Evolutionary conservation across 2,113 vertebrate species (phyloP).

Genomic region (Pollimyrus isidori): DNA sequence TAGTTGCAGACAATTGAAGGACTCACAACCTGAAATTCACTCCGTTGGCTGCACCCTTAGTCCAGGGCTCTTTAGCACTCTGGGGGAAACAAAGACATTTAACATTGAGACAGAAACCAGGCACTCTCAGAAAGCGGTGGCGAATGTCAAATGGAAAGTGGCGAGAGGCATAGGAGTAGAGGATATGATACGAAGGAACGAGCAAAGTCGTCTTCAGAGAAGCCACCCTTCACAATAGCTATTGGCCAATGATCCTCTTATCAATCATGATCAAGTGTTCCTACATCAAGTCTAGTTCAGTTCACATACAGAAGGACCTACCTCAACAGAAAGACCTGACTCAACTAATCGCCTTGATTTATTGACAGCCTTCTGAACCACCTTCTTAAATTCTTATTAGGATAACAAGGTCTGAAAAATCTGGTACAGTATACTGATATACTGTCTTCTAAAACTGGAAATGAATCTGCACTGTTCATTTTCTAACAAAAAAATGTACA

Average conservation of each 20-base stretch:
- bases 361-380: neutral
- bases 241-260: slow-evolving; percentile 25
- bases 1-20: slow-evolving; percentile 79
- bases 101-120: slow-evolving; percentile 82
- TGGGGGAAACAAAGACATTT: slow-evolving; percentile 97
- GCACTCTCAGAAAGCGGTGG: slow-evolving; percentile 46
- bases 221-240: slow-evolving; percentile 22
- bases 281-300: neutral
- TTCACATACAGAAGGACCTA: neutral
- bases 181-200: slow-evolving; percentile 38
- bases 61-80: slow-evolving; percentile 99
- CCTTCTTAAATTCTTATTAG: neutral
- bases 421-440: neutral
- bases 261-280: neutral
- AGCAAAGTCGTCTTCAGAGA: slow-evolving; percentile 40
- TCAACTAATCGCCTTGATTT: neutral
- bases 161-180: slow-evolving; percentile 37
- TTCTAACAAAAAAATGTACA: neutral
- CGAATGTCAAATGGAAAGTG: slow-evolving; percentile 53
- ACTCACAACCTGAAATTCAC: slow-evolving; percentile 99
- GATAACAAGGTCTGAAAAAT: neutral
- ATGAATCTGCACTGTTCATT: neutral
- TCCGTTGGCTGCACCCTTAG: slow-evolving; percentile 95
- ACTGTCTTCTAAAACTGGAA: neutral
- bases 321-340: neutral